Evolutionary conservation across 2,888 invertebrate genomes (phyloP).

Genomic region (Dolomedes plantarius): DNA sequence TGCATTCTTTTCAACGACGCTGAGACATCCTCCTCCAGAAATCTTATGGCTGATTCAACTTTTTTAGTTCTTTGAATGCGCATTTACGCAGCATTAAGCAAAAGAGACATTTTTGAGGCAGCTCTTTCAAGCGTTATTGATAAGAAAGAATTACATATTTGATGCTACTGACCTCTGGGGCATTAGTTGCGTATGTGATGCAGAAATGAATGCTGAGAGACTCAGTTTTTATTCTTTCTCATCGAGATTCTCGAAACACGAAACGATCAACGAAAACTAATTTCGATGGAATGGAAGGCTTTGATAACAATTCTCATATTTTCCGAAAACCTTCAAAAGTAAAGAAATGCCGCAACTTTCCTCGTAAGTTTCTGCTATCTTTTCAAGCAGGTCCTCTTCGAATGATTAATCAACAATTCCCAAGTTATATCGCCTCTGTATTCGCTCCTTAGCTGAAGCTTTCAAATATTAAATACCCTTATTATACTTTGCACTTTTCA

Average conservation of each 20-base stretch:
- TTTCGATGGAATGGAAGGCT: constrained; percentile 20
- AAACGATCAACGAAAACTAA: constrained; percentile 21
- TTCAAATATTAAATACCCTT: too few relatives aligned
- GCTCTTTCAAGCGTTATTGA: constrained; percentile 60
- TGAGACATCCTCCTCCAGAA: constrained; percentile 31
- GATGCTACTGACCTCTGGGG: constrained; percentile 45
- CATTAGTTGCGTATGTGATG: constrained; percentile 33
- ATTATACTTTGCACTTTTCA: too few relatives aligned
- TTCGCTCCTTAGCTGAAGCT: background rate
- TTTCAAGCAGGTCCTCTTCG: background rate
- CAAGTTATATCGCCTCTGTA: background rate
- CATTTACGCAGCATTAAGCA: constrained; percentile 66
- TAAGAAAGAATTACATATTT: constrained; percentile 62
- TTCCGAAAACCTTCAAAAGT: background rate
- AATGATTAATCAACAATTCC: background rate
- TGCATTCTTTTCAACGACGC: constrained; percentile 39
- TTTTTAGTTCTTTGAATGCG: constrained; percentile 54
- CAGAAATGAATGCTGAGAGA: constrained; percentile 19
- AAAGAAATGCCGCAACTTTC: background rate
- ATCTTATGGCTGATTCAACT: constrained; percentile 18
- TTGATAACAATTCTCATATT: constrained; percentile 4
- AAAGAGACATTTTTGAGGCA: constrained; percentile 62
- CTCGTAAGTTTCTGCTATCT: background rate
- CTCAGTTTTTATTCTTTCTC: constrained; percentile 19
- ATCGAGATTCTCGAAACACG: background rate